phyloP scores from a whole-genome alignment of 2,113 vertebrate species.

The Malaclemys terrapin region DNA sequence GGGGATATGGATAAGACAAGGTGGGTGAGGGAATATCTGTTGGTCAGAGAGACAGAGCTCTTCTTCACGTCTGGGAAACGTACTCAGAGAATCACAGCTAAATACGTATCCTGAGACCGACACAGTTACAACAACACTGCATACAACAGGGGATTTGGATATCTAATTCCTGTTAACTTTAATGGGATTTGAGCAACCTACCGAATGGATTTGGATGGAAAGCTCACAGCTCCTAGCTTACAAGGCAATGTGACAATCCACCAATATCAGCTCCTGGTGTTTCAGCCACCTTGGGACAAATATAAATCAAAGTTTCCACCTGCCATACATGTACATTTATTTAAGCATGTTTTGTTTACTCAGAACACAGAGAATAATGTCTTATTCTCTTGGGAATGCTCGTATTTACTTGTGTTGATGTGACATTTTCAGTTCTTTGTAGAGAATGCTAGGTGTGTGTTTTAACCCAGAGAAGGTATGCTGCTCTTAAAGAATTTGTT shows the following conservation, averaged over 20 bases:
- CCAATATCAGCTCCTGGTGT: background rate
- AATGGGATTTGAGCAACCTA: conserved; percentile 55
- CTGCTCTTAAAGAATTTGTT: background rate
- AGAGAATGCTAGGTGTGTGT: background rate
- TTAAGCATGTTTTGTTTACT: background rate
- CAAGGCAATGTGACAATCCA: background rate
- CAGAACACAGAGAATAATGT: background rate
- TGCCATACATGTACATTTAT: background rate
- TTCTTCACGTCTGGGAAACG: background rate
- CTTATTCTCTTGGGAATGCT: background rate
- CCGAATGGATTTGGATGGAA: too few species aligned
- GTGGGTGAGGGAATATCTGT: background rate
- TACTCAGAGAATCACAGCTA: background rate
- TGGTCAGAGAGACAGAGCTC: background rate
- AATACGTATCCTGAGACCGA: background rate
- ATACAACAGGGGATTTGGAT: conserved; percentile 22
- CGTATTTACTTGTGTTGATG: background rate
- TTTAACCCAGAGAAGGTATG: conserved; percentile 48
- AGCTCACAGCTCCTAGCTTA: background rate
- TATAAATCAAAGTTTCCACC: background rate
- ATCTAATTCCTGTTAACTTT: conserved; percentile 53
- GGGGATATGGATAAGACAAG: conserved; percentile 36
- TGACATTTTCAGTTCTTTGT: background rate
- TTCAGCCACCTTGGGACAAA: background rate
- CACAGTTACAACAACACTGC: background rate